Percentiles rank a stretch among this genome's conserved stretches.
Evolutionary conservation across 2,888 invertebrate genomes (phyloP).

Genomic region (Leptinotarsa haldemani): DNA sequence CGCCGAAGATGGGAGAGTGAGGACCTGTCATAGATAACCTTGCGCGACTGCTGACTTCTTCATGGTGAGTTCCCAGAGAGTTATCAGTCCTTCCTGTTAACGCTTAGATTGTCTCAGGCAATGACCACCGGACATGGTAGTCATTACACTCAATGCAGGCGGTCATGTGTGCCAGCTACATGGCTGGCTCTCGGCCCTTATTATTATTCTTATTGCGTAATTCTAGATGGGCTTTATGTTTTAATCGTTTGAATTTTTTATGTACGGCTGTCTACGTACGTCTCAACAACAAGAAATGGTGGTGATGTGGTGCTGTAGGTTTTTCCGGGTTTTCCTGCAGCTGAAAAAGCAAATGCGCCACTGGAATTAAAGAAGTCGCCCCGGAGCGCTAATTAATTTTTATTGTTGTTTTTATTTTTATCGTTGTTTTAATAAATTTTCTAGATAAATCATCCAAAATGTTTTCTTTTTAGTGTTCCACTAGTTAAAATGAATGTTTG

Average conservation of each 20-base stretch:
- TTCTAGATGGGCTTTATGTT: constrained; percentile 49
- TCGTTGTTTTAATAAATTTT: too few species aligned
- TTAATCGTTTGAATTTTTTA: constrained; percentile 24
- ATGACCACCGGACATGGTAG: constrained; percentile 60
- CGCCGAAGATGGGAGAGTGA: neutral
- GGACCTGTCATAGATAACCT: constrained; percentile 23
- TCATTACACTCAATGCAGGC: constrained; percentile 39
- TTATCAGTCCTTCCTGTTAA: constrained; percentile 60
- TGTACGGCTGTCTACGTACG: neutral
- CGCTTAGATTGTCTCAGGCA: constrained; percentile 57
- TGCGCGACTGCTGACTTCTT: constrained; percentile 20
- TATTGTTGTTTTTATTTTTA: too few species aligned
- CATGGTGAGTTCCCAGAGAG: constrained; percentile 28
- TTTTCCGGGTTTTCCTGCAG: too few species aligned
- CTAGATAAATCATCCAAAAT: too few species aligned
- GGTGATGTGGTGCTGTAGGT: too few species aligned
- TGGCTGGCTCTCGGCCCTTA: neutral
- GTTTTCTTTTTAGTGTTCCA: too few species aligned
- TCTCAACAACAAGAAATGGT: neutral
- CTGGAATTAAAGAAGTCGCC: too few species aligned
- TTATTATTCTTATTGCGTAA: constrained; percentile 49
- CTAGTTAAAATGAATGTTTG: too few species aligned
- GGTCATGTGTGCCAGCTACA: neutral
- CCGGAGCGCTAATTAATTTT: too few species aligned
- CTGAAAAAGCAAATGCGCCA: too few species aligned